These are phyloP conservation scores for Clarias fuscus DNA, from an alignment of 2,797 vertebrate genomes.

Conservation along the genomic window DNA sequence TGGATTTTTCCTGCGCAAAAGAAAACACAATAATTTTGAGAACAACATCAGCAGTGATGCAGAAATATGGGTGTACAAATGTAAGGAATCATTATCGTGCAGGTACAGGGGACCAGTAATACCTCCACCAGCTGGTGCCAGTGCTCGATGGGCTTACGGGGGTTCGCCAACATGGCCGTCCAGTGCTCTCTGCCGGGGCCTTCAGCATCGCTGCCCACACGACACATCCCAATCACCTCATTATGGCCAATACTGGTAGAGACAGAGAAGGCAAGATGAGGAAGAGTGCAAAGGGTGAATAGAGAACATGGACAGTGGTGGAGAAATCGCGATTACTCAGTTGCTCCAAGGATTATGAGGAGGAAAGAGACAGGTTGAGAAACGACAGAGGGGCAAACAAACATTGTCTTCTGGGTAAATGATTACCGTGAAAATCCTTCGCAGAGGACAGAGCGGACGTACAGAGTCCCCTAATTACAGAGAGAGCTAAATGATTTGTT, in stretches of 20 bases:
- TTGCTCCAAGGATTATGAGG: not conserved
- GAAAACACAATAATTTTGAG: not conserved
- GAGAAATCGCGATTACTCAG: not conserved
- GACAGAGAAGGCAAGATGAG: conserved; percentile 13
- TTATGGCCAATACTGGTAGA: conserved; percentile 84
- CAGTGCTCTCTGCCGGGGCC: conserved; percentile 90
- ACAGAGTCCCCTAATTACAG: not conserved
- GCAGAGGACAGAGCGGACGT: not conserved
- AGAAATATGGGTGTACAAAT: too few relatives aligned
- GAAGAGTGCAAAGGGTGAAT: not conserved
- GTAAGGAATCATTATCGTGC: too few relatives aligned
- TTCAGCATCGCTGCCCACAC: conserved; percentile 86
- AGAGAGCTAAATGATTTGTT: not conserved
- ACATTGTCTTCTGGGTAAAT: not conserved
- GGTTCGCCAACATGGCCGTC: conserved; percentile 91
- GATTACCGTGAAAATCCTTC: conserved; percentile 8
- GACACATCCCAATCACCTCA: conserved; percentile 93
- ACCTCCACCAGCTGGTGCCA: conserved; percentile 95
- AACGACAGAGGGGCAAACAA: not conserved
- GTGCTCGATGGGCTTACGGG: conserved; percentile 91
- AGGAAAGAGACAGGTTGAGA: conserved; percentile 17
- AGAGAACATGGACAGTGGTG: not conserved
- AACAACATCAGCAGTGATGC: not conserved
- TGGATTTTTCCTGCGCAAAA: conserved; percentile 82
- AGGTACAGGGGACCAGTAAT: conserved; percentile 41